Evolutionary conservation across 2,888 invertebrate species (phyloP).

Genomic region (Phengaris arion): DNA sequence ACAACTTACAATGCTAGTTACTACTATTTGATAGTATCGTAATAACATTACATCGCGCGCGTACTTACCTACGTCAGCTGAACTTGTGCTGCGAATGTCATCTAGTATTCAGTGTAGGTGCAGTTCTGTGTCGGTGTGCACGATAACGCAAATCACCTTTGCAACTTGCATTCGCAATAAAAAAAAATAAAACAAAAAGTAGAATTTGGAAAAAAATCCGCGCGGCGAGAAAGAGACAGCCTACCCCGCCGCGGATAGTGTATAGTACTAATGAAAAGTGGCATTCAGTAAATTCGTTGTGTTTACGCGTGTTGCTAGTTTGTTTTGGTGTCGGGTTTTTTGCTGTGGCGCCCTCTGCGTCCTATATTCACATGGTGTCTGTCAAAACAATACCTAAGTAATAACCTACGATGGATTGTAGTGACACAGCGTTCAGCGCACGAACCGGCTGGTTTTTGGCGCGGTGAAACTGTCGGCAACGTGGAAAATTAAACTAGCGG

Average conservation of each 20-base stretch:
- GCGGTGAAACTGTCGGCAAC: constrained; percentile 55
- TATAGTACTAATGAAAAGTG: constrained; percentile 78
- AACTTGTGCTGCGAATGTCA: constrained; percentile 77
- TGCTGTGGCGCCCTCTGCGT: constrained; percentile 63
- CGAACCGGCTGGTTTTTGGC: constrained; percentile 54
- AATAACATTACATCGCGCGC: constrained; percentile 63
- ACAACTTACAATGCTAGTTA: neutral
- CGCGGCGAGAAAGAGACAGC: constrained; percentile 64
- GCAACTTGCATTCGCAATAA: constrained; percentile 45
- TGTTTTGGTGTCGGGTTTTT: constrained; percentile 59
- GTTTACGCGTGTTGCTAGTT: constrained; percentile 78
- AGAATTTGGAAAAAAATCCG: constrained; percentile 59
- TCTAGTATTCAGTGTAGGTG: constrained; percentile 70
- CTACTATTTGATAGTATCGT: constrained; percentile 47
- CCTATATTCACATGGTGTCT: constrained; percentile 54
- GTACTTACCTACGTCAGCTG: constrained; percentile 60
- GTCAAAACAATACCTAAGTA: constrained; percentile 64
- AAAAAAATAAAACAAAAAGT: constrained; percentile 53
- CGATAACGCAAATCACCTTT: constrained; percentile 46
- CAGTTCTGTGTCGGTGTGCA: constrained; percentile 66
- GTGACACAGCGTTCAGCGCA: constrained; percentile 43
- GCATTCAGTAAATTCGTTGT: constrained; percentile 77
- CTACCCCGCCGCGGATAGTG: constrained; percentile 61
- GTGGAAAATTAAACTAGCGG: constrained; percentile 74
- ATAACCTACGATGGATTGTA: constrained; percentile 30